Base-by-base conservation (phyloP, 2,797 vertebrate genomes). In the Mastacembelus armatus region DNA sequence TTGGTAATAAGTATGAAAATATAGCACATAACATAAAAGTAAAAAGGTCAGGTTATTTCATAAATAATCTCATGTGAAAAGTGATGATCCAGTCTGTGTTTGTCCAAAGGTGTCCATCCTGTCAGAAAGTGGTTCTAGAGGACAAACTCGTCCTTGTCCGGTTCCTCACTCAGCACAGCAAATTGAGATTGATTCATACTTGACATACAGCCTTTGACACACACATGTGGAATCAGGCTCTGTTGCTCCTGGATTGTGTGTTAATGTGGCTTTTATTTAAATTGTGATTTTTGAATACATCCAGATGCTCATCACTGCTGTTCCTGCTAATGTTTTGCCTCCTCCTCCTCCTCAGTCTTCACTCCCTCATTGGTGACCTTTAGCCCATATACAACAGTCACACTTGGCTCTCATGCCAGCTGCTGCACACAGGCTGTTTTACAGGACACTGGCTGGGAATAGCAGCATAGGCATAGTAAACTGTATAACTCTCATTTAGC, bases 341-440 rank as follows among this genome's bases (percentile, higher is more conserved):
- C 51, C 32, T 55, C 47, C 18, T 69, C 42, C 49, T 33, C 44
- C n/a, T 40, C 21, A 35, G n/a, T 12, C 32, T 60, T 56, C 50
- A 66, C 32, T 66, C 73, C 74, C 64, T 60, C 74, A 18, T 30
- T 35, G 72, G 30, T 85, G 92, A 95, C 93, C 93, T 95, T 95
- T 94, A 85, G 76, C 83, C 92, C 50, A 93, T 21, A 83, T 87
- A 73, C 74, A 72, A 80, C 51, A 24, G 65, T 70, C 68, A 49
- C 61, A 15, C 84, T 79, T 55, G 22, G 69, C 54, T 77, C 75
- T 71, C 60, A 40, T 60, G 74, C 77, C 92, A 92, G 89, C 89
- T 92, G 91, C 80, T 75, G 39, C 52, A 63, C 29, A 30, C 67
- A 33, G 36, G 57, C 67, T 83, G 84, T 88, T 88, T n/a, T 85